These are phyloP conservation scores for Carterocephalus palaemon DNA, from an alignment of 2,888 invertebrate genomes.

Conservation along the genomic window DNA sequence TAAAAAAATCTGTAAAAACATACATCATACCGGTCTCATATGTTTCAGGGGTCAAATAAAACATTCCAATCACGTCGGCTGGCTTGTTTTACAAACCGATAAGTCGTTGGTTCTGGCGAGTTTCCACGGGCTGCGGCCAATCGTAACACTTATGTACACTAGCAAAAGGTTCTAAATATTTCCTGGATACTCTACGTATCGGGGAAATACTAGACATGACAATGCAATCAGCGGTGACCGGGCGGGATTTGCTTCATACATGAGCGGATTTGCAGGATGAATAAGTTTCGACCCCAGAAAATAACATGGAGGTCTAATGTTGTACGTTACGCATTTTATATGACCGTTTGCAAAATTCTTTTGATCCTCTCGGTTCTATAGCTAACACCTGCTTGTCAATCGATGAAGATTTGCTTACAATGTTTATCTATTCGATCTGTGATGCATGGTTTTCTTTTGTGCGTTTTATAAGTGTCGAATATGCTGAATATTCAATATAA, in stretches of 20 bases:
- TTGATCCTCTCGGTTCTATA: slow-evolving; percentile 38
- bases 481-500: too few species aligned
- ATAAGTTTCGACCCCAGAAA: slow-evolving; percentile 78
- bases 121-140: slow-evolving; percentile 29
- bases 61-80: slow-evolving; percentile 76
- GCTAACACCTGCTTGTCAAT: too few species aligned
- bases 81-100: slow-evolving; percentile 78
- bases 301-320: slow-evolving; percentile 71
- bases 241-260: slow-evolving; percentile 77
- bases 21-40: slow-evolving; percentile 75
- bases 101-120: slow-evolving; percentile 58
- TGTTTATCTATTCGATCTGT: too few species aligned
- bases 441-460: too few species aligned
- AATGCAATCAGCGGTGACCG: slow-evolving; percentile 79
- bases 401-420: too few species aligned
- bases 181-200: slow-evolving; percentile 17
- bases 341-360: slow-evolving; percentile 69
- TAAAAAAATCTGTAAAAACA: too few species aligned
- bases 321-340: slow-evolving; percentile 69
- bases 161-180: slow-evolving; percentile 37
- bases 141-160: slow-evolving; percentile 35
- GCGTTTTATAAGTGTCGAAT: too few species aligned
- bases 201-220: slow-evolving; percentile 73
- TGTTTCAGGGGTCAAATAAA: slow-evolving; percentile 71
- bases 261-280: slow-evolving; percentile 78